Conservation (phyloP, 2,888 invertebrate species). For the Brachynemurus nebulosus region DNA sequence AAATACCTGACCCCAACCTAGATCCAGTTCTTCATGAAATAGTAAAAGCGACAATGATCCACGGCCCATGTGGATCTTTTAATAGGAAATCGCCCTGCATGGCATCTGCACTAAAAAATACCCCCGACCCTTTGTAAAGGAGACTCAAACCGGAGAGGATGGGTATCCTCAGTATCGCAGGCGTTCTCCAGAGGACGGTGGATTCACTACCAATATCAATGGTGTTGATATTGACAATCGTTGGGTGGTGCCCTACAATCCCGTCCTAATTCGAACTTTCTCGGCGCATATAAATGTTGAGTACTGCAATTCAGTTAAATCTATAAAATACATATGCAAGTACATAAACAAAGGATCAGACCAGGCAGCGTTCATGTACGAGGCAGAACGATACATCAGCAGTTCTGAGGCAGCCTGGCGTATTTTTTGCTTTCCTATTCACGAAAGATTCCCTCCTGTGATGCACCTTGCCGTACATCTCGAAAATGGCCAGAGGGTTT, state of each 20-base stretch:
- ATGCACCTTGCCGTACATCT: conserved; percentile 18
- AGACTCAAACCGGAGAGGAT: conserved; percentile 19
- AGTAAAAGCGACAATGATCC: conserved; percentile 10
- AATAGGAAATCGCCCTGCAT: conserved; percentile 24
- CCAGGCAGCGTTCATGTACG: conserved; percentile 17
- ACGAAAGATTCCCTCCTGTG: conserved; percentile 15
- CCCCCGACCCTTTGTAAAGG: conserved; percentile 20
- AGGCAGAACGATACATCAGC: conserved; percentile 16
- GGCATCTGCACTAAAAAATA: conserved; percentile 23
- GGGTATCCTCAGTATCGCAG: conserved; percentile 23
- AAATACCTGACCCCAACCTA: conserved; percentile 7
- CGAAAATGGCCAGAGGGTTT: conserved; percentile 16
- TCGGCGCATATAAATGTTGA: conserved; percentile 19
- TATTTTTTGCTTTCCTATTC: conserved; percentile 20
- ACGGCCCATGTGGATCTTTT: conserved; percentile 8
- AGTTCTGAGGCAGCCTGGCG: conserved; percentile 19
- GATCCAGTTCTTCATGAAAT: conserved; percentile 11
- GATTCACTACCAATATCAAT: conserved; percentile 1
- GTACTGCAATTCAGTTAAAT: conserved; percentile 9
- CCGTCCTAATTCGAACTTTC: conserved; percentile 7
- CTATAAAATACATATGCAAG: conserved; percentile 13
- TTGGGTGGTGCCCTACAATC: conserved; percentile 10
- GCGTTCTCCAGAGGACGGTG: conserved; percentile 16
- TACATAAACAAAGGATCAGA: conserved; percentile 14
- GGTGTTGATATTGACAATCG: conserved; percentile 10